phyloP scores from a whole-genome alignment of 2,797 vertebrate genomes.

The Microcaecilia unicolor region DNA sequence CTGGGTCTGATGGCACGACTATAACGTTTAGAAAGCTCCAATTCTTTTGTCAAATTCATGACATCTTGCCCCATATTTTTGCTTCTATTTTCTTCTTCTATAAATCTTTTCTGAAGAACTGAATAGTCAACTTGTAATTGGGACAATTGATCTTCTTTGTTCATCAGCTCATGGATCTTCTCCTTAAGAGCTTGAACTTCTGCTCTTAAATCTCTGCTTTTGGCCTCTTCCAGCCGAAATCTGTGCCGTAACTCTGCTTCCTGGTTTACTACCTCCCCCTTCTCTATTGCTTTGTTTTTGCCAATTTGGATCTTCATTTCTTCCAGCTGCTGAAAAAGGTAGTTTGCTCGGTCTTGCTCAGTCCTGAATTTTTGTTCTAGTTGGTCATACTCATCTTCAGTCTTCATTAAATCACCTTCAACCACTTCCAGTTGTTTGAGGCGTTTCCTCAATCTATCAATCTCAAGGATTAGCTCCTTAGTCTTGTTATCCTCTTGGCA shows the following conservation, averaged over 20 bases:
- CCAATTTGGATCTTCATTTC: constrained; percentile 83
- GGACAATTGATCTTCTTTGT: constrained; percentile 90
- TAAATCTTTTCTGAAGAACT: constrained; percentile 73
- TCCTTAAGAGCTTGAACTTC: constrained; percentile 92
- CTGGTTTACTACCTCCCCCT: constrained; percentile 72
- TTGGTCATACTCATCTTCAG: constrained; percentile 88
- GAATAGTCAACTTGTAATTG: constrained; percentile 85
- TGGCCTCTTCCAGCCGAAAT: constrained; percentile 78
- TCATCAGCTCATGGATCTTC: constrained; percentile 94
- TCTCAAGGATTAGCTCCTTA: constrained; percentile 76
- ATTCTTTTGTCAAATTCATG: constrained; percentile 66
- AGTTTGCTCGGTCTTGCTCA: constrained; percentile 85
- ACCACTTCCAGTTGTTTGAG: constrained; percentile 89
- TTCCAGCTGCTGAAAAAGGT: constrained; percentile 76
- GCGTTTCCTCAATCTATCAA: constrained; percentile 76
- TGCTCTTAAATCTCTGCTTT: constrained; percentile 69
- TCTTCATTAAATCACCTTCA: constrained; percentile 92
- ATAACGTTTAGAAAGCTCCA: constrained; percentile 82
- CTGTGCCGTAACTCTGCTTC: constrained; percentile 77
- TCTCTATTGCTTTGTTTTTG: constrained; percentile 85
- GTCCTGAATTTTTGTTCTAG: constrained; percentile 86
- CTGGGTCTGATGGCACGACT: constrained; percentile 79
- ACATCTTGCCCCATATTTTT: constrained; percentile 75
- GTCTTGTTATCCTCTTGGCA: constrained; percentile 73
- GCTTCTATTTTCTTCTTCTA: constrained; percentile 79